Conservation (phyloP, 2,113 vertebrate genomes). For the Falcunculus frontatus region DNA sequence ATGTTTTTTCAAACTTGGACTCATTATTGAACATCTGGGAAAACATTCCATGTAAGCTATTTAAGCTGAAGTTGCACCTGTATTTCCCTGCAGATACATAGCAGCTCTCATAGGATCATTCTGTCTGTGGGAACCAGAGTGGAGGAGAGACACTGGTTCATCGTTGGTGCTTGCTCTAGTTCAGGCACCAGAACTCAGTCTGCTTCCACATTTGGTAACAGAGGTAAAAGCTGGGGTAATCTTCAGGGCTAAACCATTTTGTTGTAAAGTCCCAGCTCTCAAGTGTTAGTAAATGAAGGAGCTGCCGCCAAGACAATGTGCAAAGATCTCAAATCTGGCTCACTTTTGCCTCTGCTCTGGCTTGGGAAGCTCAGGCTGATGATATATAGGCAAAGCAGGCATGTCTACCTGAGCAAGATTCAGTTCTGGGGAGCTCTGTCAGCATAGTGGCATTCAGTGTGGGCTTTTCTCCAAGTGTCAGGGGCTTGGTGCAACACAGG, state of each 20-base stretch:
- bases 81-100: not conserved
- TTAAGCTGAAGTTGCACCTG: not conserved
- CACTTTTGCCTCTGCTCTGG: not conserved
- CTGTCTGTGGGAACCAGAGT: not conserved
- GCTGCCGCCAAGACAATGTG: not conserved
- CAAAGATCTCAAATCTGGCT: not conserved
- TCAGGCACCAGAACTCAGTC: not conserved
- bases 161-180: not conserved
- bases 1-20: not conserved
- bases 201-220: not conserved
- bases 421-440: not conserved
- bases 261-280: not conserved
- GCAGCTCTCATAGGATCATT: not conserved
- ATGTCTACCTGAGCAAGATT: not conserved
- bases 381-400: not conserved
- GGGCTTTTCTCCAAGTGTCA: not conserved
- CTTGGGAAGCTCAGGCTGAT: not conserved
- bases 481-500: not conserved
- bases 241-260: not conserved
- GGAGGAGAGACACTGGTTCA: not conserved
- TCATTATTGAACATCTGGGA: not conserved
- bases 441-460: not conserved
- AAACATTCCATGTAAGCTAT: not conserved
- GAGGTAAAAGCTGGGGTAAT: not conserved
- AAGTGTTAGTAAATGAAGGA: not conserved